Conservation (phyloP, 1,140 invertebrate species). For the Fopius arisanus region DNA sequence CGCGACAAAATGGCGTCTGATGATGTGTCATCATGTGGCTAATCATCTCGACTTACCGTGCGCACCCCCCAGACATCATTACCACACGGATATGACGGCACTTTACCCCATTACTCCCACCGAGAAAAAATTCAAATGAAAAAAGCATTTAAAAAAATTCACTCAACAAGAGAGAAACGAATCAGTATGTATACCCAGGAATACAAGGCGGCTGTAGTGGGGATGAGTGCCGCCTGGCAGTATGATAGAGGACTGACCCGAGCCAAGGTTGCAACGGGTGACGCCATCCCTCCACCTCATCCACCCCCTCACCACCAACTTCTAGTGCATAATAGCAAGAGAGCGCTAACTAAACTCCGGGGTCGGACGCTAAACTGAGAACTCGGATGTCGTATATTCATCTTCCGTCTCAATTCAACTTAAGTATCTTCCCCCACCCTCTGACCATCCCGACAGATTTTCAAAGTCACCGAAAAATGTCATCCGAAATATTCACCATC, state of each 20-base stretch:
- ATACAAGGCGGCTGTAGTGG: conserved; percentile 17
- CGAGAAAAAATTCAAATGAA: neutral
- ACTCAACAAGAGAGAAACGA: neutral
- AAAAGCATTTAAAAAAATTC: neutral
- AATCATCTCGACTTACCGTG: too few relatives aligned
- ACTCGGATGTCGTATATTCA: neutral
- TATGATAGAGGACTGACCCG: conserved; percentile 64
- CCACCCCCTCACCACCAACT: conserved; percentile 52
- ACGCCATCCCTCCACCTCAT: conserved; percentile 47
- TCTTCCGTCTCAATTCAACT: neutral
- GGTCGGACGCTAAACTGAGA: neutral
- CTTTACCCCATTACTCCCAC: neutral
- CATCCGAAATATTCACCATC: too few relatives aligned
- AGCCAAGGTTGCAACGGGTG: conserved; percentile 62
- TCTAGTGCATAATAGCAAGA: conserved; percentile 64
- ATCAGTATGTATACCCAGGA: conserved; percentile 7
- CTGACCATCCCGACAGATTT: too few relatives aligned
- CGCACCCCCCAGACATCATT: neutral
- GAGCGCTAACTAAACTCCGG: conserved; percentile 36
- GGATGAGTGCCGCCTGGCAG: conserved; percentile 22
- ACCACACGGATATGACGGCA: conserved; percentile 5
- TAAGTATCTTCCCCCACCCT: neutral
- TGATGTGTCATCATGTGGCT: too few relatives aligned
- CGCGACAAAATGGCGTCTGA: too few relatives aligned
- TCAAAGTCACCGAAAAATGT: too few relatives aligned